phyloP scores from a whole-genome alignment of 2,113 vertebrate species.

The Tetrax tetrax region DNA sequence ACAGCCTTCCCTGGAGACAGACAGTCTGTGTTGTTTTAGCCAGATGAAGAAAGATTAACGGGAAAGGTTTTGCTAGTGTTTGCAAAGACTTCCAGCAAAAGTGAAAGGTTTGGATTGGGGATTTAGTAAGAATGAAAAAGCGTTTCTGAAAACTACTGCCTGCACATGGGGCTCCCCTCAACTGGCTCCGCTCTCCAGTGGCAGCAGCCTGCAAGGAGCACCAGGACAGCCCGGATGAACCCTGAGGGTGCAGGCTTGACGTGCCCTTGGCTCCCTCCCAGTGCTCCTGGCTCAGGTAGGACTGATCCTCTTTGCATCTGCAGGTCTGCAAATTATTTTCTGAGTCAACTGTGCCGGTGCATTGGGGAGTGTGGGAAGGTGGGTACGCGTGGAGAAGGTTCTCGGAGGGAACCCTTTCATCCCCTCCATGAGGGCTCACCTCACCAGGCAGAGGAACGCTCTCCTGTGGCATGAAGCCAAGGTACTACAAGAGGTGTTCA shows the following conservation, averaged over 20 bases:
- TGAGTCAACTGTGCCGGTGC: not conserved
- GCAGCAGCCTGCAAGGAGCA: not conserved
- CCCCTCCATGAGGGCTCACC: not conserved
- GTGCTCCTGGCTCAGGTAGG: not conserved
- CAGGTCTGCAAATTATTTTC: not conserved
- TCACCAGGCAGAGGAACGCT: not conserved
- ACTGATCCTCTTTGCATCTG: not conserved
- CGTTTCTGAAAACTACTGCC: not conserved
- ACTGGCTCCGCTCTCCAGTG: not conserved
- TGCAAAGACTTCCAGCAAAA: constrained; percentile 39
- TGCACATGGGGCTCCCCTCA: not conserved
- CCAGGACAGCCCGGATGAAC: not conserved
- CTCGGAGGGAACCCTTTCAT: not conserved
- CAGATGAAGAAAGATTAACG: constrained; percentile 64
- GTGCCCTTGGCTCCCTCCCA: not conserved
- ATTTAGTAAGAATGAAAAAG: constrained; percentile 20
- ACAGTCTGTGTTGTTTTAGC: constrained; percentile 71
- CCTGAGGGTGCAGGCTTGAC: not conserved
- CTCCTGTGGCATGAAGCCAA: not conserved
- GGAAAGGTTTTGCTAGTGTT: constrained; percentile 62
- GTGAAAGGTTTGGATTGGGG: constrained; percentile 30
- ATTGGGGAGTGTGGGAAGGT: not conserved
- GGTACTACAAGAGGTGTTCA: not conserved
- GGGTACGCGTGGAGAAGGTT: not conserved
- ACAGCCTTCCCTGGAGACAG: constrained; percentile 72